These are phyloP conservation scores for Cyprinus carpio DNA, from an alignment of 2,113 vertebrate species.

Conservation along the genomic window DNA sequence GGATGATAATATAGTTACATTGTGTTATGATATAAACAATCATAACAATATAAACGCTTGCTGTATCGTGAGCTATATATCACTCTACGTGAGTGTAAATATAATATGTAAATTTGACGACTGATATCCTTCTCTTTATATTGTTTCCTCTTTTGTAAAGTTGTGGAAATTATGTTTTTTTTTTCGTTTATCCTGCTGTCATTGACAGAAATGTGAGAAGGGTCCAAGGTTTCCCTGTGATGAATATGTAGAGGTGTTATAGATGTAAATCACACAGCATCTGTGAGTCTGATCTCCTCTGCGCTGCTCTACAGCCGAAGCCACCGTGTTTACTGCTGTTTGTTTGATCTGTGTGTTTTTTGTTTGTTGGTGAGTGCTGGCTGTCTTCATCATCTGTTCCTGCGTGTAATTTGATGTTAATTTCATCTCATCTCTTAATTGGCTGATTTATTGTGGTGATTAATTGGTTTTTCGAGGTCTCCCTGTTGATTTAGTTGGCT, in stretches of 20 bases:
- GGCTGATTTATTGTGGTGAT: conserved; percentile 38
- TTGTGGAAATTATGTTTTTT: neutral
- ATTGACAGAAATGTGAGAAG: neutral
- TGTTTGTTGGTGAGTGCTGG: neutral
- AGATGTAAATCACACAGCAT: neutral
- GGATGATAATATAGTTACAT: neutral
- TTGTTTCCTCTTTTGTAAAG: neutral
- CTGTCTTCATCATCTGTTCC: neutral
- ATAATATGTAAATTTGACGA: neutral
- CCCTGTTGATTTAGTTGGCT: conserved; percentile 7
- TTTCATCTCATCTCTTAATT: conserved; percentile 31
- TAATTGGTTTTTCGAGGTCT: conserved; percentile 35
- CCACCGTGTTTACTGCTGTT: neutral
- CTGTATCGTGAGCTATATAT: neutral
- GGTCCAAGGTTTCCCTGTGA: neutral
- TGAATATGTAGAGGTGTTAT: neutral
- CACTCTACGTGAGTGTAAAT: neutral
- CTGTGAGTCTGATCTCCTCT: neutral
- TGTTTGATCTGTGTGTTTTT: neutral
- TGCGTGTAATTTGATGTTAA: neutral
- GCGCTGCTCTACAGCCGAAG: neutral
- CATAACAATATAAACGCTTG: too few relatives aligned
- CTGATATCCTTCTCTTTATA: neutral
- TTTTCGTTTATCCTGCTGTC: neutral
- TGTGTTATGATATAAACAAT: too few relatives aligned